Base-by-base conservation (phyloP, 2,797 vertebrate species). In the Onychomys torridus region DNA sequence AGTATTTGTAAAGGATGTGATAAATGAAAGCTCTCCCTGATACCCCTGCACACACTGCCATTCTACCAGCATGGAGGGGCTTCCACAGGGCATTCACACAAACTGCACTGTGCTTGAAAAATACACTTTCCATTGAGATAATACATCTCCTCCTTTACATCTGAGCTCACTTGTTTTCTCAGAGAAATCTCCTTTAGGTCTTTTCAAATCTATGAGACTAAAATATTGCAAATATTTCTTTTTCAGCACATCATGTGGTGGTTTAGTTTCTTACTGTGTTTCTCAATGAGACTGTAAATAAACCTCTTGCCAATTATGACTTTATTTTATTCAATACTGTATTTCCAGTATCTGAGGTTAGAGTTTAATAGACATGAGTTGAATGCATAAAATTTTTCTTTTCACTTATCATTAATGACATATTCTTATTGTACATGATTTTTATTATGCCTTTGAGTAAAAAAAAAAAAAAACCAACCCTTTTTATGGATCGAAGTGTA, bases 361-460 rank as follows among this genome's bases (percentile, higher is more conserved):
- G 11, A 75, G 29, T 32, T 93, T 90, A 65, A 12, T 93, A 88
- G 77, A 57, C 65, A 67, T 57, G 67, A 85, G 40, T 61, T 87
- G 46, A 93, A 52, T 69, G 13, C 65, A 83, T 90, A 89, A 57
- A 73, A 90, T 83, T 7, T 16, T 94, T n/a, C n/a, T 93, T 29
- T 95, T 0, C 52, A 71, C 14, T 29, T 88, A 81, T 13, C 19
- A 85, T 89, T 29, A 46, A n/a, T n/a, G n/a, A n/a, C n/a, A n/a
- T 86, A 10, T 94, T 93, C 49, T 19, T 89, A 61, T 88, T 81
- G 46, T 96, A 94, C 83, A 17, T 89, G 57, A 49, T 84, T 96
- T 96, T 95, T 93, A 67, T 97, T 87, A 67, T 95, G 17, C 5
- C 67, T 91, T 97, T 88, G 32, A 59, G 21, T 94, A 90, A 43